Percentiles rank a stretch among this genome's conserved stretches.
phyloP scores from a whole-genome alignment of 2,797 vertebrate genomes.

The Leptoclinus maculatus region DNA sequence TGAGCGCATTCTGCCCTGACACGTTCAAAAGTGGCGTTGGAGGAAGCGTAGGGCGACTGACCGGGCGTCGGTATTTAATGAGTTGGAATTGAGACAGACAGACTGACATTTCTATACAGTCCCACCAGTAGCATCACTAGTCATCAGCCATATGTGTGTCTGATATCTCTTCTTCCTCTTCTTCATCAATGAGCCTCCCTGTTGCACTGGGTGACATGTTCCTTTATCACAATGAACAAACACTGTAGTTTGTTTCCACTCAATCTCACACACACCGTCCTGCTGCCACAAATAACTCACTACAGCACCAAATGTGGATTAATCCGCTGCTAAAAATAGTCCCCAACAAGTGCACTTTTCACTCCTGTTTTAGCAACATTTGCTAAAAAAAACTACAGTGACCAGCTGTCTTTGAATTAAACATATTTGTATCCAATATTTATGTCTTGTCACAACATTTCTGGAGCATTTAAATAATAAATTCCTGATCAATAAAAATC shows the following conservation, averaged over 20 bases:
- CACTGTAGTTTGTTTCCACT: background rate
- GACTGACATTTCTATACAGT: background rate
- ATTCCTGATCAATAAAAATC: background rate
- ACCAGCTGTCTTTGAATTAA: no score
- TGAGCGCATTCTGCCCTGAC: no score
- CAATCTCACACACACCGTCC: background rate
- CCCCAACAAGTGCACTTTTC: background rate
- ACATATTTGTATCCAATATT: background rate
- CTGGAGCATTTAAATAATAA: background rate
- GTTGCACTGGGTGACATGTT: background rate
- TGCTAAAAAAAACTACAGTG: background rate
- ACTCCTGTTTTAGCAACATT: background rate
- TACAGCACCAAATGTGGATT: slow-evolving; percentile 7
- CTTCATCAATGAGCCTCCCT: background rate
- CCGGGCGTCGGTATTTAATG: no score
- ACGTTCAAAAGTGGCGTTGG: no score
- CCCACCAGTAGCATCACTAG: background rate
- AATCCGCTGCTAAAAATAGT: slow-evolving; percentile 4
- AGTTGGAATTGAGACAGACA: no score
- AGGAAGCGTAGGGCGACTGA: no score
- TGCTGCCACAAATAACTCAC: slow-evolving; percentile 5
- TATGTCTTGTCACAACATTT: background rate
- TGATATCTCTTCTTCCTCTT: background rate
- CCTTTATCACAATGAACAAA: background rate
- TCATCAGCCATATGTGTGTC: background rate